Evolutionary conservation across 2,797 vertebrate genomes (phyloP).

Genomic region (Mormyrus proboscirostris): DNA sequence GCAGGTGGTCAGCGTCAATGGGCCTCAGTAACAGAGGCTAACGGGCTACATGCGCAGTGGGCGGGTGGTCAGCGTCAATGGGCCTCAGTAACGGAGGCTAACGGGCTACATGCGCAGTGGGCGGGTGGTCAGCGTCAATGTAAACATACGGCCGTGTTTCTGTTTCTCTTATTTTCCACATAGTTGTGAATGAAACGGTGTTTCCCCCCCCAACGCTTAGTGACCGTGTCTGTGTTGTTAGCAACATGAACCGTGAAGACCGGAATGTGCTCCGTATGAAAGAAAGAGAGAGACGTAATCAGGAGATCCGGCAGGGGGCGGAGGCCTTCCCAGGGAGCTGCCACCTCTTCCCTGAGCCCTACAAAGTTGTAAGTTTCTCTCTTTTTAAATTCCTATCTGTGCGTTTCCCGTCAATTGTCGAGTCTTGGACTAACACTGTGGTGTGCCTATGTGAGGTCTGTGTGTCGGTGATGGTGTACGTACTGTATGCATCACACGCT

Average conservation of each 20-base stretch:
- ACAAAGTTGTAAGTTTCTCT: slow-evolving; percentile 93
- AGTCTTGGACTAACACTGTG: not conserved
- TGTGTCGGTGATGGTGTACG: not conserved
- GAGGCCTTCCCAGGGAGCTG: slow-evolving; percentile 95
- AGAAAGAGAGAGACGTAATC: slow-evolving; percentile 99
- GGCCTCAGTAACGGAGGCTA: not conserved
- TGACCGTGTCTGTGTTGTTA: slow-evolving; percentile 62
- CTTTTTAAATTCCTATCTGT: slow-evolving; percentile 32
- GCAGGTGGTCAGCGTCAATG: not conserved
- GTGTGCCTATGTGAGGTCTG: not conserved
- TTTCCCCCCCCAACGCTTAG: slow-evolving; percentile 28
- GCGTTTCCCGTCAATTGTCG: not conserved
- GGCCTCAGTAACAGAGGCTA: too few species aligned
- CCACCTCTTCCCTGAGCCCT: slow-evolving; percentile 96
- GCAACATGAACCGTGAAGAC: slow-evolving; percentile 99
- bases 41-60: too few species aligned
- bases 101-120: not conserved
- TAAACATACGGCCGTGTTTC: not conserved
- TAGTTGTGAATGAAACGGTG: slow-evolving; percentile 19
- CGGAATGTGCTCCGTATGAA: slow-evolving; percentile 99
- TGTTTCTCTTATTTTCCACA: not conserved
- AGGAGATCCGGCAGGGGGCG: slow-evolving; percentile 98
- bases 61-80: too few species aligned
- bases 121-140: not conserved
- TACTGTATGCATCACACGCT: not conserved